Percentiles rank a stretch among this genome's conserved stretches.
phyloP scores from a whole-genome alignment of 2,113 vertebrate species.

The Pipa parva region DNA sequence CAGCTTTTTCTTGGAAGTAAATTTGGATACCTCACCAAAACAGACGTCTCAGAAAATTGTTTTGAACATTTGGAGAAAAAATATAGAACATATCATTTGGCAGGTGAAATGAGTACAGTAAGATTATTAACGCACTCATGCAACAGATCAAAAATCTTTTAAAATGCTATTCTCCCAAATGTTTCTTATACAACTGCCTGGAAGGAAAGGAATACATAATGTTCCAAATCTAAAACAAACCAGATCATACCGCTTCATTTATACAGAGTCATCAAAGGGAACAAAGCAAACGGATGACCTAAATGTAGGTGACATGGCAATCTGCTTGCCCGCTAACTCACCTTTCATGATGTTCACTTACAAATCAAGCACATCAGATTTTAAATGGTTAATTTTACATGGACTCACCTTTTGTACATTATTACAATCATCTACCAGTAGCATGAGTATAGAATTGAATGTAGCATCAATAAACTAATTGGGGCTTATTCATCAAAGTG shows the following conservation, averaged over 20 bases:
- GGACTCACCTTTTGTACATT: too few relatives aligned
- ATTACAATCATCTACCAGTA: too few relatives aligned
- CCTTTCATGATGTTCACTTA: background rate
- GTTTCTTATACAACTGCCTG: constrained; percentile 12
- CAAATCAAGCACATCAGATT: background rate
- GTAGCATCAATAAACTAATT: too few relatives aligned
- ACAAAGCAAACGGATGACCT: constrained; percentile 7
- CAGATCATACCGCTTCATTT: constrained; percentile 17
- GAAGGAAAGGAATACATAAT: constrained; percentile 27
- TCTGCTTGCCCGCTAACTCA: constrained; percentile 5
- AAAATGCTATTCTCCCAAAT: constrained; percentile 24
- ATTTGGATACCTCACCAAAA: constrained; percentile 16
- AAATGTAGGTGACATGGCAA: constrained; percentile 11
- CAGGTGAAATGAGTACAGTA: constrained; percentile 14
- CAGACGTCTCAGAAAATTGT: constrained; percentile 17
- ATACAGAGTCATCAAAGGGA: constrained; percentile 5
- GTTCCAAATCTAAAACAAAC: constrained; percentile 29
- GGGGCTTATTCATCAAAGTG: too few relatives aligned
- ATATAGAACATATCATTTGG: constrained; percentile 41
- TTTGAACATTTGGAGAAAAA: constrained; percentile 36
- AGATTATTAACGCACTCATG: constrained; percentile 28
- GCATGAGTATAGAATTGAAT: too few relatives aligned
- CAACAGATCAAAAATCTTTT: constrained; percentile 27
- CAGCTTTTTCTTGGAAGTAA: background rate
- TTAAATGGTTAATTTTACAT: too few relatives aligned